Evolutionary conservation across 2,888 invertebrate species (phyloP), one percentile per base, ranked within the genome.

Genomic region (Lasius platythorax): DNA sequence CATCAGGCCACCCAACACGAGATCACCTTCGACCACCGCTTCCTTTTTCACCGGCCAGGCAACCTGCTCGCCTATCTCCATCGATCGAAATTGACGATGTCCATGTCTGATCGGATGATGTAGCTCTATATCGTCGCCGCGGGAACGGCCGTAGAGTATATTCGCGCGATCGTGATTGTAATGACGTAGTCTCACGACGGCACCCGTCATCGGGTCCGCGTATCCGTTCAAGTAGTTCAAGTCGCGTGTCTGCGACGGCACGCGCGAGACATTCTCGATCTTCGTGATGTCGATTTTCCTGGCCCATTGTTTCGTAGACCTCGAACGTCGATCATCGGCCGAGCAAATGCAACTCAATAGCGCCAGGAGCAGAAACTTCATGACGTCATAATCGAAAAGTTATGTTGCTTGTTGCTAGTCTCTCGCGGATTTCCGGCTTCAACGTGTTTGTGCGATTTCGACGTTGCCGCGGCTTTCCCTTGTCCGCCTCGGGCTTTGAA

Each of bases 1-100:
- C 98, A 98, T 98, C 50, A 98, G 96, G 0, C 98, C 98, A 0
- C 98, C 98, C 23, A 98, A 95, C 11, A 98, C 96, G 66, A 99
- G 96, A 93, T 99, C 98, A 0, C 99, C 99, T 93, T 98, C 98
- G 68, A 99, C 97, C 8, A 97, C 97, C 0, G 98, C 98, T 91
- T 98, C 98, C 92, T 97, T 96, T 92, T 98, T 98, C 4, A 98
- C 97, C 0, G 98, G 98, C 98, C 98, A 98, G 58, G 91, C 94
- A 5, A 88, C 83, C 81, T 90, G n/a, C 23, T 23, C 23, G 23
- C 23, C 23, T 23, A 82, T 9, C 15, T 92, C 91, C 88, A 92
- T 91, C 43, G 93, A 93, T 30, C 93, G 91, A 56, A 93, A 91
- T 74, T 92, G 91, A 5, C 92, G 89, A 33, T 91, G 91, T 12